These are phyloP conservation scores for Amblyopsis rosae DNA, from an alignment of 2,113 vertebrate genomes.

Conservation along the genomic window DNA sequence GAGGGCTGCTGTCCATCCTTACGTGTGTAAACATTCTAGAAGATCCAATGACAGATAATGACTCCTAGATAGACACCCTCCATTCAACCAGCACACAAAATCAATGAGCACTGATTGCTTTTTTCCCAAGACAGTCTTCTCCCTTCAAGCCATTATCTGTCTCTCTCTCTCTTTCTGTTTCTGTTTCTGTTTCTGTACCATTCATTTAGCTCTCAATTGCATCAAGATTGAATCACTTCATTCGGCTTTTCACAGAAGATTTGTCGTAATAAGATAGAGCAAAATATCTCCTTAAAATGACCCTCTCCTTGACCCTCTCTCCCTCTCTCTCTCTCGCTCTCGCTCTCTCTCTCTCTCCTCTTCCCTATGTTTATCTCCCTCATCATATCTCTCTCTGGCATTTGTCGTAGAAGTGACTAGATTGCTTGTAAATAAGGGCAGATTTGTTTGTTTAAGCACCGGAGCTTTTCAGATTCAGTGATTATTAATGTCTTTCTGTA, in stretches of 20 bases:
- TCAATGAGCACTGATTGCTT: conserved; percentile 80
- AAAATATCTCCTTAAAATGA: conserved; percentile 51
- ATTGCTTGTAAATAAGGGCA: neutral
- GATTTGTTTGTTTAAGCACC: neutral
- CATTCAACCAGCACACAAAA: conserved; percentile 73
- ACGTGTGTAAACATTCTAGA: conserved; percentile 70
- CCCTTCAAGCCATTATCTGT: conserved; percentile 56
- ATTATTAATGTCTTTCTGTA: neutral
- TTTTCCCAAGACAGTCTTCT: conserved; percentile 74
- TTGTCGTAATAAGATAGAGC: conserved; percentile 50
- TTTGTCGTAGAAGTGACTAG: conserved; percentile 22
- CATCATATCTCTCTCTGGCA: conserved; percentile 20
- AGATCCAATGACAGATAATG: conserved; percentile 77
- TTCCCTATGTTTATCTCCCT: neutral
- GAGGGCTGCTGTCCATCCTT: conserved; percentile 65
- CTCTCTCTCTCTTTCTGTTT: conserved; percentile 23
- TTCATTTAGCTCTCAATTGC: conserved; percentile 59
- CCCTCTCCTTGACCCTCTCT: conserved; percentile 12
- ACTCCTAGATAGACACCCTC: conserved; percentile 74
- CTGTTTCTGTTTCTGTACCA: conserved; percentile 20
- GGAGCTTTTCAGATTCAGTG: conserved; percentile 1
- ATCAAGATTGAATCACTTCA: conserved; percentile 57
- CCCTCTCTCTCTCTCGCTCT: neutral
- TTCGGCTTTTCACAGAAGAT: conserved; percentile 61
- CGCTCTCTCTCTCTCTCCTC: neutral